These are phyloP conservation scores for Zophobas morio DNA, from an alignment of 1,140 invertebrate species.

Conservation along the genomic window DNA sequence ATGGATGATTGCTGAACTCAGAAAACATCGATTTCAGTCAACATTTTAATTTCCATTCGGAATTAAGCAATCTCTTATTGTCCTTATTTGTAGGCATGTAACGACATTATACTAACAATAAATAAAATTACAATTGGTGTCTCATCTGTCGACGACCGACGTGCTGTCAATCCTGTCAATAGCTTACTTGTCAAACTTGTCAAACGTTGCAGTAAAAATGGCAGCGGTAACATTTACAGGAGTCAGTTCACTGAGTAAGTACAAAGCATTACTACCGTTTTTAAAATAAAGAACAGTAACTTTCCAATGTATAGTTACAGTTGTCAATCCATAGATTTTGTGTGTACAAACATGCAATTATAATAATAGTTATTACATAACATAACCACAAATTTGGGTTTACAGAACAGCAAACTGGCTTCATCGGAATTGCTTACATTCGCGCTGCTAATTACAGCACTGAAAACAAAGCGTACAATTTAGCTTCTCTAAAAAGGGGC, in stretches of 20 bases:
- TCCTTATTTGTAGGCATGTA: too few relatives aligned
- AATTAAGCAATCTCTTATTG: too few relatives aligned
- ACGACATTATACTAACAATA: too few relatives aligned
- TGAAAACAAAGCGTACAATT: constrained; percentile 69
- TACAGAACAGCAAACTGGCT: constrained; percentile 34
- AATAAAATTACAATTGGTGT: too few relatives aligned
- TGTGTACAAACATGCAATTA: background rate
- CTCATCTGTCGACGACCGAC: too few relatives aligned
- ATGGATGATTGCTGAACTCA: too few relatives aligned
- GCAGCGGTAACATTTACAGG: constrained; percentile 47
- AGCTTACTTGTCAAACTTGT: background rate
- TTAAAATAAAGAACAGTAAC: too few relatives aligned
- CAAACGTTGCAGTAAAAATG: constrained; percentile 18
- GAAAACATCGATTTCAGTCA: too few relatives aligned
- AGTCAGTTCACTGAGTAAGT: constrained; percentile 28
- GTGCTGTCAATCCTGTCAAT: too few relatives aligned
- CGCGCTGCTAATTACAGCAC: constrained; percentile 31
- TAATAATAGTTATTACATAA: constrained; percentile 31
- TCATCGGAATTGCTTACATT: constrained; percentile 37
- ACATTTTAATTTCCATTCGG: too few relatives aligned
- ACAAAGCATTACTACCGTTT: background rate
- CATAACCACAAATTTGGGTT: constrained; percentile 26
- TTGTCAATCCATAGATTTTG: too few relatives aligned
- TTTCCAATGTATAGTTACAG: too few relatives aligned
- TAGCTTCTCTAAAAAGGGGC: constrained; percentile 83